Base-by-base conservation (phyloP, 2,113 vertebrate species). In the Canis aureus region DNA sequence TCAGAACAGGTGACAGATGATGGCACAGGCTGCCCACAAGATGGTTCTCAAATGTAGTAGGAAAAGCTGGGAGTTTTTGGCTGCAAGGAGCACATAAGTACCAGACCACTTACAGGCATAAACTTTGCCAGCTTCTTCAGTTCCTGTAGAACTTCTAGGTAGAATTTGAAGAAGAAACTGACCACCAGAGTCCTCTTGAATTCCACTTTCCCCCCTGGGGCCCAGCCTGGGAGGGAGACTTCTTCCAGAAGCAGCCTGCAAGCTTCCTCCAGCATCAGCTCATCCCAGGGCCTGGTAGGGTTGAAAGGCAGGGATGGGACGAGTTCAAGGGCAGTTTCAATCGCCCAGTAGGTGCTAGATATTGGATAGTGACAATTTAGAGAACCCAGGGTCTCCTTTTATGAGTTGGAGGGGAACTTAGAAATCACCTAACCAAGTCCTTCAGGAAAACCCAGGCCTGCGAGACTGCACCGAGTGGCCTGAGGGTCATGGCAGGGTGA, bases 91-190 rank as follows among this genome's bases (percentile, higher is more conserved):
- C 35, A 32, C 17, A 3, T 1, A 17, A 16, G 43, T 20, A n/a
- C 57, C 43, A 12, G 20, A 8, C 53, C 43, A 97, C 97, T 96
- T 23, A 85, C 59, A 84, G 80, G 78, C 20, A 53, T 0, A 1
- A 29, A 78, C 73, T 84, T 90, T 97, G 98, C 98, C 97, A 55
- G 98, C 11, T 88, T 97, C 94, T 97, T 98, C 81, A 99, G 98
- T 73, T 98, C 98, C 92, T 99, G 99, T 12, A 98, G 97, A 74
- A 99, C 98, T 85, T 99, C 98, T 92, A 99, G 98, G 98, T 99
- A 98, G 98, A 99, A 99, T 78, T 98, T 99, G 98, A 99, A 99
- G 97, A 99, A 97, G 97, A 99, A 99, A 98, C 99, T 99, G 98
- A 99, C 96, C 2, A 99, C 97, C 96, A 99, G 96, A 32, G 99